Percentiles rank a stretch among this genome's conserved stretches.
Evolutionary conservation across 2,888 invertebrate genomes (phyloP).

Genomic region (Melinopterus prodromus): DNA sequence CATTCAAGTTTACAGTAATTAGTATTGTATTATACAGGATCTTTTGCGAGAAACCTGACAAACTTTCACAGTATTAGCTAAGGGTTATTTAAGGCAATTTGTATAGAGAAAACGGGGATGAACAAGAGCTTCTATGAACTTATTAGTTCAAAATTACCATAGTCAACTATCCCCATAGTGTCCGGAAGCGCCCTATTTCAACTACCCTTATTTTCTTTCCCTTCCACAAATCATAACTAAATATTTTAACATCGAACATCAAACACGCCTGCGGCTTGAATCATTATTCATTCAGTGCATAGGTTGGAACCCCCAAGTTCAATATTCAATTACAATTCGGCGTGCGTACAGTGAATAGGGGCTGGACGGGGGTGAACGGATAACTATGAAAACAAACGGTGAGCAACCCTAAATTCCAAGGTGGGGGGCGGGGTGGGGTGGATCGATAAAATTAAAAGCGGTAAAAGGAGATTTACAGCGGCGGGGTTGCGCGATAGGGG

Average conservation of each 20-base stretch:
- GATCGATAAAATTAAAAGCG: background rate
- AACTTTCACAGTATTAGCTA: no score
- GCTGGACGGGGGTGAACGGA: slow-evolving; percentile 11
- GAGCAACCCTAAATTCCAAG: background rate
- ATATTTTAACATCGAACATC: background rate
- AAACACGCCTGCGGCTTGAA: background rate
- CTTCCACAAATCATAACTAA: background rate
- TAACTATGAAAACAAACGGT: slow-evolving; percentile 8
- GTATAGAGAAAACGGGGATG: no score
- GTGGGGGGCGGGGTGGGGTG: background rate
- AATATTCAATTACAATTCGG: background rate
- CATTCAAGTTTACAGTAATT: no score
- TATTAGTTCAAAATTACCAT: no score
- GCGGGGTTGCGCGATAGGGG: background rate
- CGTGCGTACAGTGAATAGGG: background rate
- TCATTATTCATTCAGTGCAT: background rate
- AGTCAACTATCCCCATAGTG: no score
- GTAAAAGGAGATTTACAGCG: background rate
- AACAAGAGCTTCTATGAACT: no score
- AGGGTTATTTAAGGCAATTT: no score
- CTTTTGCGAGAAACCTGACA: no score
- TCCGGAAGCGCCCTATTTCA: background rate
- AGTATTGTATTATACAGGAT: no score
- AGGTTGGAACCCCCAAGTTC: background rate
- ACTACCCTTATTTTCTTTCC: background rate